Conservation (phyloP, 2,113 vertebrate genomes). For the Gobius niger region DNA sequence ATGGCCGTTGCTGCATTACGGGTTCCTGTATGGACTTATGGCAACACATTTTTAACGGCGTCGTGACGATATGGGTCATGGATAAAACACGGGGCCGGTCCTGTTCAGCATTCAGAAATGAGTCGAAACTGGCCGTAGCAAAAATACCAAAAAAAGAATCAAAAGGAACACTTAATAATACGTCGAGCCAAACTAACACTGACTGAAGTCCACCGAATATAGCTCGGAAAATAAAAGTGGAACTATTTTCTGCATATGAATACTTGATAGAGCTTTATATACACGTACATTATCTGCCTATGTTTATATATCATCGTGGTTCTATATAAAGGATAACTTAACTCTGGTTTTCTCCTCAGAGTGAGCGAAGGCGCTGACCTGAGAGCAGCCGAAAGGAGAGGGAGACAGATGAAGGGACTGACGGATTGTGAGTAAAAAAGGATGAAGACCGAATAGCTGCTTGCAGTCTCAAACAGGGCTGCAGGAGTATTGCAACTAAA, state of each 20-base stretch:
- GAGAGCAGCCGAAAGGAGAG: conserved; percentile 23
- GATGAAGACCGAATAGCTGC: no score
- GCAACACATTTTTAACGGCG: conserved; percentile 13
- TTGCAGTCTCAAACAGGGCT: no score
- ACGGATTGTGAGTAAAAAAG: no score
- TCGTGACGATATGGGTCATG: conserved; percentile 25
- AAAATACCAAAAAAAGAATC: conserved; percentile 39
- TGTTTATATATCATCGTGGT: conserved; percentile 68
- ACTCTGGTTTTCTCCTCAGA: conserved; percentile 39
- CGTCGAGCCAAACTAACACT: conserved; percentile 54
- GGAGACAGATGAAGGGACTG: neutral
- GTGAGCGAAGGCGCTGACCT: conserved; percentile 40
- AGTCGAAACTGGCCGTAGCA: conserved; percentile 28
- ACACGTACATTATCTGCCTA: conserved; percentile 66
- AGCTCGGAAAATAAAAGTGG: conserved; percentile 76
- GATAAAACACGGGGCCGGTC: conserved; percentile 4
- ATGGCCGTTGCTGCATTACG: no score
- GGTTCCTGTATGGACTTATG: conserved; percentile 27
- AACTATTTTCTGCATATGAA: conserved; percentile 74
- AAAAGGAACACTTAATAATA: conserved; percentile 54
- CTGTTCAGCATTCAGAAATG: conserved; percentile 11
- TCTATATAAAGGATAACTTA: conserved; percentile 70
- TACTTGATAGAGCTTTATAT: conserved; percentile 75
- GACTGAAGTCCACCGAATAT: conserved; percentile 75
- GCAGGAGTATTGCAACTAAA: no score